Evolutionary conservation across 1,140 invertebrate genomes (phyloP), one percentile per base, ranked within the genome.

Genomic region (Chionoecetes opilio): DNA sequence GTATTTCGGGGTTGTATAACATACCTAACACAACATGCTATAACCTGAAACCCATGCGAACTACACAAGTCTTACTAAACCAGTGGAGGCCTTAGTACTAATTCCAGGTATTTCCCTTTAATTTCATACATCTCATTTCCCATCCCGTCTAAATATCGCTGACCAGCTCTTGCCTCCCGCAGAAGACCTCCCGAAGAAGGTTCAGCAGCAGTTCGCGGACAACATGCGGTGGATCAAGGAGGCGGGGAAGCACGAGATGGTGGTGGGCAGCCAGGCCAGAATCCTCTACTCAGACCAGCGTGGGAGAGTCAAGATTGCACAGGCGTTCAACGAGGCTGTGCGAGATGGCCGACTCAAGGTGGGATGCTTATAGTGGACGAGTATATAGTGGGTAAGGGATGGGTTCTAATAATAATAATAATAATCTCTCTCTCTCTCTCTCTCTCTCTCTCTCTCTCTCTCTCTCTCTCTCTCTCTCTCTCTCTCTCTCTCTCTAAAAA

Each of bases 261-360:
- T 98, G 41, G 98, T 98, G 53, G 98, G 98, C 21, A 98, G 97
- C 5, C 97, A 98, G 96, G 98, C 98, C 0, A 96, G 98, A 96
- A 98, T 98, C 95, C 96, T 98, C 0, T 98, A 98, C 96, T 97
- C 98, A 21, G 98, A 98, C 96, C 97, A 97, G 96, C 96, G 96
- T 32, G 98, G 98, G 11, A 96, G 98, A 91, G 97, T 97, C 9
- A 96, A 96, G 87, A 97, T 98, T 82, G 98, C 98, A 21, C 94
- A 97, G n/a, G 98, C 97, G 26, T 98, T 98, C 96, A 98, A 98
- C 96, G 96, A 97, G 63, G 98, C 98, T 31, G 97, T 98, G 8
- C 95, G 96, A 29, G 96, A 97, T 26, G 97, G 97, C 31, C 96
- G 96, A 86, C 91, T 98, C 17, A 97, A 97, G 96, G 97, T 97